Evolutionary conservation across 2,888 invertebrate genomes (phyloP), one percentile per base, ranked within the genome.

Genomic region (Drosophila cyrtoloma): DNA sequence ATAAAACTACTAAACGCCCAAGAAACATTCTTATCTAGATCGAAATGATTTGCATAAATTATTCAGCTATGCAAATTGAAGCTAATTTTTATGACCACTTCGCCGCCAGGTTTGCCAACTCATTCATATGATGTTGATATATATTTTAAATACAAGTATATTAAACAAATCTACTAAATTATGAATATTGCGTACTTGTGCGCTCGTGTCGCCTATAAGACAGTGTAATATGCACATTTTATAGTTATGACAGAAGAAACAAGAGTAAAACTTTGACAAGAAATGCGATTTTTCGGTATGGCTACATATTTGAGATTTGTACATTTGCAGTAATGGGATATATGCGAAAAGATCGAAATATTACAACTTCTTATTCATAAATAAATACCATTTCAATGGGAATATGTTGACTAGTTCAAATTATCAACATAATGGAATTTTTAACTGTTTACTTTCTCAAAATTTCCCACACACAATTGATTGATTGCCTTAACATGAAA

Each of bases 31-130:
- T 82, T 81, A 86, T 89, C 86, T 72, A 70, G 90, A 89, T 86
- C 83, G 12, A 67, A 71, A 52, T 61, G 69, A 82, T 86, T 90
- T 90, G 86, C 86, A 90, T 86, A 90, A 87, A 89, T 75, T 88
- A 79, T 83, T 62, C 85, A 82, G 79, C 90, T 86, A 90, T 90
- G 86, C 83, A 90, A 86, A 86, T 86, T 70, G 81, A 75, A 70
- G 69, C 86, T 88, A 86, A 86, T 90, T 86, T 90, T 78, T 90
- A 86, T 86, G 81, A 77, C 63, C 44, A 57, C 59, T 59, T 3
- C 32, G n/a, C 39, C 9, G 53, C 58, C 59, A 37, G 56, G 26
- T 59, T 51, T 35, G 37, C 71, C 71, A 67, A 42, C 66, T 75
- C 71, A 78, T 78, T 79, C 78, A 79, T 64, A 26, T 59, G 33